These are phyloP conservation scores for Bradypodion pumilum DNA, from an alignment of 2,797 vertebrate species.

Conservation along the genomic window DNA sequence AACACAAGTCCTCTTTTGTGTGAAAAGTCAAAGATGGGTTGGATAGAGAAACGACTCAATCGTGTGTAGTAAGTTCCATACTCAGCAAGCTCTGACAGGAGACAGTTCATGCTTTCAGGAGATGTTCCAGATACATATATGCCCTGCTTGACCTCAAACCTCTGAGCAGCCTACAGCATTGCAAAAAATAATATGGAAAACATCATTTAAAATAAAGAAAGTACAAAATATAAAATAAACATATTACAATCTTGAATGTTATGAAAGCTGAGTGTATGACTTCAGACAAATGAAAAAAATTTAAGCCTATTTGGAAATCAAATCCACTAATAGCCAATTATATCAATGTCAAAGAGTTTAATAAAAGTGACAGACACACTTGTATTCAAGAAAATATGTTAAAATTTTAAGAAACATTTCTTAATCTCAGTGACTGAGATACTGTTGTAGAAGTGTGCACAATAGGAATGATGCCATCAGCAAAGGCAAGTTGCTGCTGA, in stretches of 20 bases:
- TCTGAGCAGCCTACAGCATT: constrained; percentile 74
- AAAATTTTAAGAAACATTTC: constrained; percentile 8
- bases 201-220: neutral
- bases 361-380: neutral
- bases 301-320: neutral
- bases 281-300: neutral
- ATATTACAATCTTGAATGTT: neutral
- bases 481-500: too few species aligned
- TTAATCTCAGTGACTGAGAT: too few species aligned
- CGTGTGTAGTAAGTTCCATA: constrained; percentile 91
- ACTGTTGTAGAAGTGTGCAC: too few species aligned
- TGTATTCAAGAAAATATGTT: neutral
- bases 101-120: constrained; percentile 88
- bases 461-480: too few species aligned
- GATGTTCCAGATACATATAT: constrained; percentile 92
- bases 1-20: constrained; percentile 91
- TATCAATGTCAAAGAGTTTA: neutral
- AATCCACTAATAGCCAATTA: neutral
- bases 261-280: neutral
- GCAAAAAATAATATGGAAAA: rapidly evolving
- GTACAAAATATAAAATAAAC: constrained; percentile 9
- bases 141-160: constrained; percentile 86
- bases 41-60: constrained; percentile 89
- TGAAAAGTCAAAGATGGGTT: constrained; percentile 78
- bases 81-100: constrained; percentile 88